phyloP scores from a whole-genome alignment of 2,113 vertebrate genomes.

The Pelecanoides urinatrix region DNA sequence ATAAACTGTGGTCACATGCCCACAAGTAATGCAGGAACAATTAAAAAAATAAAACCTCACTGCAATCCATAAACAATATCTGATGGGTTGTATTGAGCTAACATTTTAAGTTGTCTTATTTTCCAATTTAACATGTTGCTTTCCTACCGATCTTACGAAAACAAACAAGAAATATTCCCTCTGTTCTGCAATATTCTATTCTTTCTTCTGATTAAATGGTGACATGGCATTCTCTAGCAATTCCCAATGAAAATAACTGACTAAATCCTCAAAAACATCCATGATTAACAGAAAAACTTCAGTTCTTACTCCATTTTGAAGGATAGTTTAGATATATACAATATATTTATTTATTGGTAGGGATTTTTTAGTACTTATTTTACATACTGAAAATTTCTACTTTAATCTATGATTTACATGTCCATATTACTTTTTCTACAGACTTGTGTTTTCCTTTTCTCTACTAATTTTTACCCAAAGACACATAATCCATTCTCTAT shows the following conservation, averaged over 20 bases:
- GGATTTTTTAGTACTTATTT: neutral
- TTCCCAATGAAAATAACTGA: neutral
- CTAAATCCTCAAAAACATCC: neutral
- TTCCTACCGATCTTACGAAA: neutral
- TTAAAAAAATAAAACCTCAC: conserved; percentile 64
- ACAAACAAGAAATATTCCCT: neutral
- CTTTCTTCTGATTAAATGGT: neutral
- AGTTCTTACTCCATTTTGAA: neutral
- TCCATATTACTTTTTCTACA: neutral
- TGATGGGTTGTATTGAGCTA: neutral
- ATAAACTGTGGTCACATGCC: conserved; percentile 78
- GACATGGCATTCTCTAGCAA: neutral
- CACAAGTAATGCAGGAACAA: conserved; percentile 65
- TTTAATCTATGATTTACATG: neutral
- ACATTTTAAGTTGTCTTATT: conserved; percentile 1
- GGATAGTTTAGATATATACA: neutral
- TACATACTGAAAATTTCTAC: neutral
- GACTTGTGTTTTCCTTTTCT: neutral
- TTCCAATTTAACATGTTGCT: neutral
- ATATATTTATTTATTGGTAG: neutral
- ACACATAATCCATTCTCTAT: neutral
- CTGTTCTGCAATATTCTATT: neutral
- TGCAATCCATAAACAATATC: conserved; percentile 34
- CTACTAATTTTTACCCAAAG: neutral
- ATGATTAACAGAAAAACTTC: neutral